Base-by-base conservation (phyloP, 2,888 invertebrate species). In the Eumerus sabulonum region DNA sequence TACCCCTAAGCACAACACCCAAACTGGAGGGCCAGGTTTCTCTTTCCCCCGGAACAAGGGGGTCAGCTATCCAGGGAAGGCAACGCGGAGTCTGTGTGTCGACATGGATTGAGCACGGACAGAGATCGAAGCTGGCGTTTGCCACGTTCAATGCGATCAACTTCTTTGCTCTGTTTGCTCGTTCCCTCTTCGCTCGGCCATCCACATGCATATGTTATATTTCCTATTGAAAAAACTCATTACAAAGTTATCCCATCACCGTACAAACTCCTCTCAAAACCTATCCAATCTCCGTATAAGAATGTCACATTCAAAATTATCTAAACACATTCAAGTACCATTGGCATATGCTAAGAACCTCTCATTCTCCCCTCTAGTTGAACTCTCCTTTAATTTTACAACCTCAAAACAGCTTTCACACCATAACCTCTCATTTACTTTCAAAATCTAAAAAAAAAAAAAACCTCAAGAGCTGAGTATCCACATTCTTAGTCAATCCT, bases 391-490 rank as follows among this genome's bases (percentile, higher is more conserved):
- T 63, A 73, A 74, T 66, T 70, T 62, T 45, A 76, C 70, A 81
- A 62, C 57, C 62, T 62, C 38, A 56, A 67, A 81, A 70, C 79
- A 74, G 68, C 74, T 79, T 79, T 79, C 64, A 70, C 77, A 63
- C 67, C 67, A 74, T 60, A 79, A 74, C 79, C 59, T 68, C 60
- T 60, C 48, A 45, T 40, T 17, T 9, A 63, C 60, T 48, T 45
- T 36, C 14, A 27, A 27, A 27, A 27, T 27, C 36, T 19, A 44
- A 17, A 54, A 67, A 9, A 38, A 38, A 59, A 67, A 9, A 38
- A 38, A 60, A 54, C 45, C 14, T 53, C 57, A 68, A 57, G 44
- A 74, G 54, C 13, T 5, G 16, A 36, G 9, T 2, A 27, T 27
- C 27, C 27, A 27, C 72, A 66, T 72, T 57, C 64, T 44, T 51